Conservation (phyloP, 1,140 invertebrate genomes). For the Prorops nasuta region DNA sequence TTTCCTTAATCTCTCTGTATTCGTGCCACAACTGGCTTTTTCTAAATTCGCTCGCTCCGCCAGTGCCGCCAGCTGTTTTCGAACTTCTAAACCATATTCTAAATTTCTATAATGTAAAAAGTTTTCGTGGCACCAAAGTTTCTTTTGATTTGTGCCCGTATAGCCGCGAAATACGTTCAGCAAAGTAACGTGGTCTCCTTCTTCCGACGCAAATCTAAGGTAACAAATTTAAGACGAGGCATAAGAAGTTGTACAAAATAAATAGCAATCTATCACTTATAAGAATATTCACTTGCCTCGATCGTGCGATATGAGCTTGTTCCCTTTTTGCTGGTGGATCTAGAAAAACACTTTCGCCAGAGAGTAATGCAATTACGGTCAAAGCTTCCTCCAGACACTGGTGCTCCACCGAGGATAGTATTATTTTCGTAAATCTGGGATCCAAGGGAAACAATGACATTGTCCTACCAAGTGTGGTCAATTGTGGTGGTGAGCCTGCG, state of each 20-base stretch:
- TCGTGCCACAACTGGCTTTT: constrained; percentile 71
- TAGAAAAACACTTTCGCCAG: constrained; percentile 66
- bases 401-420: constrained; percentile 75
- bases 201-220: constrained; percentile 80
- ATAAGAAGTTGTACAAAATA: too few relatives aligned
- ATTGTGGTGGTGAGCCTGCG: constrained; percentile 56
- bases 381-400: constrained; percentile 84
- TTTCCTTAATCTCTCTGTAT: constrained; percentile 72
- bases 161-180: constrained; percentile 87
- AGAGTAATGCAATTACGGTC: constrained; percentile 68
- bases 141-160: constrained; percentile 70
- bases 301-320: constrained; percentile 40
- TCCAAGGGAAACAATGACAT: constrained; percentile 93
- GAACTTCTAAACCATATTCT: constrained; percentile 76
- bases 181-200: constrained; percentile 92
- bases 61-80: constrained; percentile 79
- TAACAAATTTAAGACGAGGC: constrained; percentile 5
- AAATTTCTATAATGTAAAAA: constrained; percentile 86
- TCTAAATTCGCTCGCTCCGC: constrained; percentile 70
- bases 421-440: constrained; percentile 82
- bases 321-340: constrained; percentile 53
- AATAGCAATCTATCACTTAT: too few relatives aligned
- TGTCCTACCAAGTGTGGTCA: constrained; percentile 79
- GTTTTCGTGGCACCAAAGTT: constrained; percentile 90
- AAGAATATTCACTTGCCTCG: constrained; percentile 43